Evolutionary conservation across 2,888 invertebrate genomes (phyloP).

Genomic region (Melipona beecheii): DNA sequence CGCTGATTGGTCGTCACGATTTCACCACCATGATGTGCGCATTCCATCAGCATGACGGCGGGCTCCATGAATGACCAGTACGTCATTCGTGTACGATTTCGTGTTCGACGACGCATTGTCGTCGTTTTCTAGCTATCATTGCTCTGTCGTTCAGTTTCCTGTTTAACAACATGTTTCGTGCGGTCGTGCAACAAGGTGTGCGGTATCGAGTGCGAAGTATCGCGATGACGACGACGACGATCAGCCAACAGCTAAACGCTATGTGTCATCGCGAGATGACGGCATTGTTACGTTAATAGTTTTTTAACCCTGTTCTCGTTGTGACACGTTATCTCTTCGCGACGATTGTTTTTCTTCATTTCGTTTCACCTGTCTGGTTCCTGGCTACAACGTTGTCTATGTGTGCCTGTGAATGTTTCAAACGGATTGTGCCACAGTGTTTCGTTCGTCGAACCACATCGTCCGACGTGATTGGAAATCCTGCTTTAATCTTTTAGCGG

Average conservation of each 20-base stretch:
- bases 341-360: background rate
- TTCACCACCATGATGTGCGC: slow-evolving; percentile 70
- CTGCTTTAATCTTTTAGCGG: slow-evolving; percentile 42
- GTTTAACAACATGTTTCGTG: slow-evolving; percentile 16
- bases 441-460: slow-evolving; percentile 15
- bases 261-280: slow-evolving; percentile 78
- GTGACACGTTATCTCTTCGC: slow-evolving; percentile 22
- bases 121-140: slow-evolving; percentile 16
- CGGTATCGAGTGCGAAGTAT: slow-evolving; percentile 8
- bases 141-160: background rate
- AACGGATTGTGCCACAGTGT: slow-evolving; percentile 7
- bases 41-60: slow-evolving; percentile 81
- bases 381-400: background rate
- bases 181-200: slow-evolving; percentile 7
- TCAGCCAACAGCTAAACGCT: slow-evolving; percentile 66
- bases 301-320: slow-evolving; percentile 11
- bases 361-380: background rate
- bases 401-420: slow-evolving; percentile 40
- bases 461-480: slow-evolving; percentile 29
- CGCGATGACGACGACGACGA: slow-evolving; percentile 30
- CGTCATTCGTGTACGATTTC: slow-evolving; percentile 78
- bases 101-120: slow-evolving; percentile 64
- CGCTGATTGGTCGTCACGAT: slow-evolving; percentile 55
- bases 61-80: slow-evolving; percentile 81
- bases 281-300: slow-evolving; percentile 45